Base-by-base conservation (phyloP, 2,113 vertebrate species). In the Morone saxatilis region DNA sequence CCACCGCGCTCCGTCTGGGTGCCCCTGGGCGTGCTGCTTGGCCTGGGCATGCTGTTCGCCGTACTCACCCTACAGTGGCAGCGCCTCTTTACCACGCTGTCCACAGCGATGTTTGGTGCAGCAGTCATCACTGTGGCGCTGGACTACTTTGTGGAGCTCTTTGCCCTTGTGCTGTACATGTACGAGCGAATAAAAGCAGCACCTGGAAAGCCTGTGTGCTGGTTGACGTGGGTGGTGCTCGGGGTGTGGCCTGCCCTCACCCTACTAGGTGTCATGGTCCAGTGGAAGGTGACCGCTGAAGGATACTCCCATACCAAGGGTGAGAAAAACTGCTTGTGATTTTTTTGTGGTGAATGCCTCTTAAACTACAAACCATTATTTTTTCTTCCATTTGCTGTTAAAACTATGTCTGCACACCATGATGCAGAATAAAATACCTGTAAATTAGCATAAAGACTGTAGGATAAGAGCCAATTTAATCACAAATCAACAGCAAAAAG, bases 11-110 rank as follows among this genome's bases (percentile, higher is more conserved):
- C 98, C 0, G 98, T 99, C 65, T 99, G 98, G 98, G 96, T 98
- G 73, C 98, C 98, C 1, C 95, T 99, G 1, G 98, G 97, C 0
- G 95, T 99, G 84, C 95, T 99, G 76, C 96, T 99, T 74, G 98
- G 98, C 1, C 94, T 97, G 45, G 98, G 98, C 86, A 98, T 99
- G 96, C 95, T 99, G 70, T 99, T 97, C 0, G 98, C 98, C 1
- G 97, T 99, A 90, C 96, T 99, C 75, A 98, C 98, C 0, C 94
- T 99, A 83, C 98, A 99, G 92, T 99, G 98, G 98, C 98, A 98
- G 85, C 97, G 97, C 38, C 96, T 96, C 40, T 98, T 99, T 88
- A 98, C 97, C 93, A 98, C 98, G 0, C 93, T 99, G 61, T 98
- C 98, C 91, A 99, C 98, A 0, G 96, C 98, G 0, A 95, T 96